phyloP scores from a whole-genome alignment of 2,888 invertebrate genomes.

The Dryococelus australis region DNA sequence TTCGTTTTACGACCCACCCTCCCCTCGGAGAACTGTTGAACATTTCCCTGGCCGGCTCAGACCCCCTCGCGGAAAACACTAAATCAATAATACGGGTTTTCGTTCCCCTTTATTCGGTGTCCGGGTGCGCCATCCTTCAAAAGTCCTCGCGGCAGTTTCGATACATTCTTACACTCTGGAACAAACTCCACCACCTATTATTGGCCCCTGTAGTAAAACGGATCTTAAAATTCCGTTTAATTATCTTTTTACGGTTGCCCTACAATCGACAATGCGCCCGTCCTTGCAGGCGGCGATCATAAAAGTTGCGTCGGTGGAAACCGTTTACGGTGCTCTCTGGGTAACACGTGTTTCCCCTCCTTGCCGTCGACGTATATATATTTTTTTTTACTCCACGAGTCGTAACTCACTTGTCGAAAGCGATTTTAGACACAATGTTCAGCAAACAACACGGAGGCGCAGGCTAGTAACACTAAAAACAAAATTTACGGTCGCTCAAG shows the following conservation, averaged over 20 bases:
- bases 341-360: background rate
- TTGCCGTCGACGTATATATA: background rate
- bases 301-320: too few relatives aligned
- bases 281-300: background rate
- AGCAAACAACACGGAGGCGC: background rate
- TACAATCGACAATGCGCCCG: background rate
- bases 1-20: background rate
- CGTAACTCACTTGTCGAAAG: background rate
- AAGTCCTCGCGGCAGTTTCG: background rate
- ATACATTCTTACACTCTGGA: background rate
- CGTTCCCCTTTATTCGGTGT: background rate
- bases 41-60: background rate
- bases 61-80: background rate
- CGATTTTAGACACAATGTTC: slow-evolving; percentile 16
- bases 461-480: background rate
- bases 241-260: background rate
- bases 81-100: background rate
- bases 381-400: background rate
- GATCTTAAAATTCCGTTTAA: background rate
- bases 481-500: background rate
- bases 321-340: background rate
- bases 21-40: background rate
- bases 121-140: background rate
- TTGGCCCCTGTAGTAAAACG: background rate
- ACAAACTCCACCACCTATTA: too few relatives aligned